A percentile compares a stretch with the other conserved stretches of the same genome.
Evolutionary conservation across 2,888 invertebrate genomes (phyloP).

Genomic region (Creontiades dilutus): DNA sequence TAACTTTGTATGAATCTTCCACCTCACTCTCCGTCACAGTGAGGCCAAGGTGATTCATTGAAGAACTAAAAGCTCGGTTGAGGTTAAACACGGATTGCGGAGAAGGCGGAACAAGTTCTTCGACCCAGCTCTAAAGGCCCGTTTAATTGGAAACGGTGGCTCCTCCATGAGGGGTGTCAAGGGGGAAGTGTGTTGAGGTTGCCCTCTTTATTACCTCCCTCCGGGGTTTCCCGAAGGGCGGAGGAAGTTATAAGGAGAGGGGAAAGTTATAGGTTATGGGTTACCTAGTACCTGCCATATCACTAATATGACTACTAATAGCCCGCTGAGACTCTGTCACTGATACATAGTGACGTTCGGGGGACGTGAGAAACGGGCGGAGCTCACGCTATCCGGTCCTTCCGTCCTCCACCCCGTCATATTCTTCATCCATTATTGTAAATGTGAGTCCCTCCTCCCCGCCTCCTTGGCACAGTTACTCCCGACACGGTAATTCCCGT

Average conservation of each 20-base stretch:
- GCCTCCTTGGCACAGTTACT: no score
- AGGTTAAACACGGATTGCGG: slow-evolving; percentile 16
- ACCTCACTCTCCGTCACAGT: background rate
- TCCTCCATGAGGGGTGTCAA: background rate
- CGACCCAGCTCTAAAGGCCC: background rate
- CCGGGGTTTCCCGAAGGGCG: background rate
- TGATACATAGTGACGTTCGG: slow-evolving; percentile 6
- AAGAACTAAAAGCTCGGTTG: slow-evolving; percentile 27
- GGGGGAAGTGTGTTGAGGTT: background rate
- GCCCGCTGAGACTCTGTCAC: background rate
- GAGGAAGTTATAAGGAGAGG: background rate
- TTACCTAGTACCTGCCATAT: background rate
- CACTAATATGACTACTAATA: background rate
- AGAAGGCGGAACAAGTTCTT: slow-evolving; percentile 29
- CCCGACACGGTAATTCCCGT: background rate
- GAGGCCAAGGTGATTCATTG: background rate
- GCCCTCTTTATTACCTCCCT: slow-evolving; percentile 10
- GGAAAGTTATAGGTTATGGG: no score
- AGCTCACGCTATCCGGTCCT: slow-evolving; percentile 29
- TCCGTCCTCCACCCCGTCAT: slow-evolving; percentile 26
- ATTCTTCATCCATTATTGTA: slow-evolving; percentile 36
- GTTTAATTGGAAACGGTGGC: slow-evolving; percentile 31
- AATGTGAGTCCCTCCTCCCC: background rate
- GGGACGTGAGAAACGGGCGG: background rate
- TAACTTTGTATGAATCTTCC: background rate